Percentiles rank a stretch among this genome's conserved stretches.
These are phyloP conservation scores for Oncorhynchus clarkii DNA, from an alignment of 2,113 vertebrate species.

Conservation along the genomic window DNA sequence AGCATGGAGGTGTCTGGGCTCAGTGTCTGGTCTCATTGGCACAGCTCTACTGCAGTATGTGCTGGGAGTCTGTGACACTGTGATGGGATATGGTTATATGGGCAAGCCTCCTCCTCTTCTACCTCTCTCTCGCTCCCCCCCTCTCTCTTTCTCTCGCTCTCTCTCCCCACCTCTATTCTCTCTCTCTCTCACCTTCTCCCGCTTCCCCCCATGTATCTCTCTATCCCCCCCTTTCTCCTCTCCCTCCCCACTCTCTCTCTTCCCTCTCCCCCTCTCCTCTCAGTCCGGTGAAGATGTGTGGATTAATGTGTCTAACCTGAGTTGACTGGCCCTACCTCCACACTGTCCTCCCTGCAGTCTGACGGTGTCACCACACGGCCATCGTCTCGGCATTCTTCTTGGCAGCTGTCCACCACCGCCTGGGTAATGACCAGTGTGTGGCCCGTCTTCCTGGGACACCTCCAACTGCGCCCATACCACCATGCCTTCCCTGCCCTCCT, in stretches of 20 bases:
- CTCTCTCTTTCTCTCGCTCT: not conserved
- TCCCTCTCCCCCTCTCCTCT: not conserved
- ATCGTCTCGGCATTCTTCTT: conserved; percentile 25
- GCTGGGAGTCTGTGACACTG: not conserved
- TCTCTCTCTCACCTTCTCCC: not conserved
- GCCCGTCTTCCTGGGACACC: conserved; percentile 41
- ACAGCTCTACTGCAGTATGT: not conserved
- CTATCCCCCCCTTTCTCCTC: not conserved
- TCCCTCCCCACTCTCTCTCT: no score
- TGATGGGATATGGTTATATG: not conserved
- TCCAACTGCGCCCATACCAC: conserved; percentile 35
- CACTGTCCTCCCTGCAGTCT: not conserved
- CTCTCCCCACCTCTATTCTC: not conserved
- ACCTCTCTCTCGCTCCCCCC: not conserved
- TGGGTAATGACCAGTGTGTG: conserved; percentile 42
- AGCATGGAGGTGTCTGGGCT: not conserved
- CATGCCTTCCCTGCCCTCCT: not conserved
- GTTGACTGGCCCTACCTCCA: not conserved
- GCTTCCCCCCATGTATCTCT: not conserved
- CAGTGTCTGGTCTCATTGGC: not conserved
- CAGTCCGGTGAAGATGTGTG: not conserved
- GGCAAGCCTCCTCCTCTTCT: not conserved
- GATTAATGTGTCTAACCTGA: not conserved
- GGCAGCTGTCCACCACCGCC: conserved; percentile 16
- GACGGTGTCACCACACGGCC: not conserved